phyloP scores from a whole-genome alignment of 2,797 vertebrate genomes.

The Glossophaga mutica region DNA sequence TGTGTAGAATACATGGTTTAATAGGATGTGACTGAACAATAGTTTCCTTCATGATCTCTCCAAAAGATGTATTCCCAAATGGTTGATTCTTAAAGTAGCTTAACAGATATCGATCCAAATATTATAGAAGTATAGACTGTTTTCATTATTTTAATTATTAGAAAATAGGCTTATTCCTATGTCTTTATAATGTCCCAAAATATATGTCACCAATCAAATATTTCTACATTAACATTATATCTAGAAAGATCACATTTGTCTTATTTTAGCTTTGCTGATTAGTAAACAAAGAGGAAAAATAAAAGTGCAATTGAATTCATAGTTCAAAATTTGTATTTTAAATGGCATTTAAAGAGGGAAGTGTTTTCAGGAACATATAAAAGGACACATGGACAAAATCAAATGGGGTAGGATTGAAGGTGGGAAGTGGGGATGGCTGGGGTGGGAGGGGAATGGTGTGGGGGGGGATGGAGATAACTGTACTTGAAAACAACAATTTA shows the following conservation, averaged over 20 bases:
- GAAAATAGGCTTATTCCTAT: neutral
- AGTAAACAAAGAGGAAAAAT: neutral
- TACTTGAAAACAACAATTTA: too few relatives aligned
- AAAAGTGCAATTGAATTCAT: neutral
- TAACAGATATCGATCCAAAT: neutral
- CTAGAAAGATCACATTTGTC: neutral
- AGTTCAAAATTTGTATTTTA: neutral
- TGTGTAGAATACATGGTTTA: neutral
- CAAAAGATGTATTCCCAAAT: neutral
- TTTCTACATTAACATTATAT: neutral
- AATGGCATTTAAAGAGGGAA: neutral
- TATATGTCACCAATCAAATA: neutral
- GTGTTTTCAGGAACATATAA: too few relatives aligned
- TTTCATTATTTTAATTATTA: conserved; percentile 1
- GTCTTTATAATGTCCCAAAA: neutral
- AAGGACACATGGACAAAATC: too few relatives aligned
- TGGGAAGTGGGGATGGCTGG: too few relatives aligned
- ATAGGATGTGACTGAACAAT: neutral
- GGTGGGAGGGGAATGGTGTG: too few relatives aligned
- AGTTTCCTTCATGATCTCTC: neutral
- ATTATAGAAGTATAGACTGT: neutral
- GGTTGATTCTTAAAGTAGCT: neutral
- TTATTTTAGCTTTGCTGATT: neutral
- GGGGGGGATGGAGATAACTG: too few relatives aligned
- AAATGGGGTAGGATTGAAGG: too few relatives aligned